A percentile compares a stretch with the other conserved stretches of the same genome.
Evolutionary conservation across 2,888 invertebrate species (phyloP).

Genomic region (Philereme vetulata): DNA sequence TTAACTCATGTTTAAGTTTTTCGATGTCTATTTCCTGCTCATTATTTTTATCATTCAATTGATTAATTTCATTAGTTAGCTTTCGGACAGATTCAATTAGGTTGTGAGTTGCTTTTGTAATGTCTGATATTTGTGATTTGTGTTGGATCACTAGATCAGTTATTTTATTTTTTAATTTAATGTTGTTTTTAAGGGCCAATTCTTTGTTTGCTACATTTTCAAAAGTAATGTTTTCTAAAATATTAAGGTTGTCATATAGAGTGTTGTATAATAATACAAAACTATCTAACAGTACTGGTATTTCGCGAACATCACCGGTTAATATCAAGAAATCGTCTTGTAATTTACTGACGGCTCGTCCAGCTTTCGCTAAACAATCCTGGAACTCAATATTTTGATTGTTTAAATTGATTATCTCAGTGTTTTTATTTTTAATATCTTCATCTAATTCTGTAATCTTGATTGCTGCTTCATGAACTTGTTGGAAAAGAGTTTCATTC

Average conservation of each 20-base stretch:
- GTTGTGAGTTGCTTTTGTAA: slow-evolving; percentile 37
- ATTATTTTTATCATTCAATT: slow-evolving; percentile 18
- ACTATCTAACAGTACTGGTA: slow-evolving; percentile 52
- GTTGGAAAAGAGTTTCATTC: slow-evolving; percentile 10
- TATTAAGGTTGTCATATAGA: slow-evolving; percentile 48
- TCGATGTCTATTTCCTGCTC: slow-evolving; percentile 17
- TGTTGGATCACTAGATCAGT: slow-evolving; percentile 25
- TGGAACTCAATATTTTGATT: slow-evolving; percentile 43
- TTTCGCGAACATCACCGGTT: slow-evolving; percentile 50
- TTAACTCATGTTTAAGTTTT: slow-evolving; percentile 28
- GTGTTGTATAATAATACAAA: slow-evolving; percentile 48
- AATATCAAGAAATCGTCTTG: slow-evolving; percentile 50
- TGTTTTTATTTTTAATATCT: slow-evolving; percentile 48
- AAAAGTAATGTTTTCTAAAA: slow-evolving; percentile 49
- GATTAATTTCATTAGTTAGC: slow-evolving; percentile 25
- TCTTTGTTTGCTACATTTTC: slow-evolving; percentile 50
- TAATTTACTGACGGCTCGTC: slow-evolving; percentile 47
- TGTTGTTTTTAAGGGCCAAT: slow-evolving; percentile 30
- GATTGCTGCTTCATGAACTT: slow-evolving; percentile 5
- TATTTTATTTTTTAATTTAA: slow-evolving; percentile 38
- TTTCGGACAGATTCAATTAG: slow-evolving; percentile 28
- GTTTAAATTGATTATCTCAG: slow-evolving; percentile 46
- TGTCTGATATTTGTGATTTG: slow-evolving; percentile 34
- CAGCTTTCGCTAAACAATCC: slow-evolving; percentile 49
- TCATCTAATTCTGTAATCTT: slow-evolving; percentile 34